phyloP scores from a whole-genome alignment of 2,888 invertebrate genomes.

The Platycheirus albimanus region DNA sequence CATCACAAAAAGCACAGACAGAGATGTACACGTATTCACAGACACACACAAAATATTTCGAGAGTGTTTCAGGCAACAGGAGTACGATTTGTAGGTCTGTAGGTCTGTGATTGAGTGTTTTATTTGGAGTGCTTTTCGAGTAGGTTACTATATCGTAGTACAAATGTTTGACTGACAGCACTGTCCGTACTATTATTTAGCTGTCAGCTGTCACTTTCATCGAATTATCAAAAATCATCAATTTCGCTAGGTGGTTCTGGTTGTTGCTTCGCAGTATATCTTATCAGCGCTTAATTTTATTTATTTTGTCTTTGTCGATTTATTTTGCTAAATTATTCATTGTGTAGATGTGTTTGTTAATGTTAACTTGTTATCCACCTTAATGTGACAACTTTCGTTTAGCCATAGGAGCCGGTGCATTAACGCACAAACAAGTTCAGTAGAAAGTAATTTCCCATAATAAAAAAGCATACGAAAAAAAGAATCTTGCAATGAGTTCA shows the following conservation, averaged over 20 bases:
- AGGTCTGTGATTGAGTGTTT: too few species aligned
- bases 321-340: neutral
- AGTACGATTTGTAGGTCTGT: too few species aligned
- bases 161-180: too few species aligned
- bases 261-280: neutral
- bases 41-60: too few species aligned
- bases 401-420: neutral
- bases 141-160: too few species aligned
- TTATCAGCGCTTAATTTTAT: neutral
- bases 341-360: neutral
- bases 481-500: slow-evolving; percentile 68
- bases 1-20: too few species aligned
- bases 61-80: too few species aligned
- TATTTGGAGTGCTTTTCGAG: too few species aligned
- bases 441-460: neutral
- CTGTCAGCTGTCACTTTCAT: too few species aligned
- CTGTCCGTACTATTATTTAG: too few species aligned
- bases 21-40: too few species aligned
- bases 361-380: neutral
- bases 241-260: neutral
- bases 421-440: neutral
- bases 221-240: neutral
- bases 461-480: neutral
- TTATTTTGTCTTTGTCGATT: neutral
- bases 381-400: neutral